These are phyloP conservation scores for Gymnothorax javanicus DNA, from an alignment of 2,797 vertebrate species.

Conservation along the genomic window DNA sequence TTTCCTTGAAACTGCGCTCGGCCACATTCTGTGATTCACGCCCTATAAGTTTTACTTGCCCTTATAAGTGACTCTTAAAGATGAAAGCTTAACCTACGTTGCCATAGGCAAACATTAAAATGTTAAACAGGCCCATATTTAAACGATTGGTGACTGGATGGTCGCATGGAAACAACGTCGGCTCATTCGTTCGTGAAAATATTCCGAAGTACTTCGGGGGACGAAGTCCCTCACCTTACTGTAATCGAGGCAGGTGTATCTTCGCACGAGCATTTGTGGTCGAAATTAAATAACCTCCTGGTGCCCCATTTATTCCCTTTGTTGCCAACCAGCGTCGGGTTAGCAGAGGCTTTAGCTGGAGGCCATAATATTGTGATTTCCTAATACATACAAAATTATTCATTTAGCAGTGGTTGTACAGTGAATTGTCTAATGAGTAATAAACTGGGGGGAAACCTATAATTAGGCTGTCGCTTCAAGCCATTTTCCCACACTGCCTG, in stretches of 20 bases:
- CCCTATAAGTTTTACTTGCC: constrained; percentile 69
- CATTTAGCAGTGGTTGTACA: constrained; percentile 82
- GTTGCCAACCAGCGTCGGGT: constrained; percentile 74
- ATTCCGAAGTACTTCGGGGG: constrained; percentile 39
- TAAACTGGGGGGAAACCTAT: constrained; percentile 77
- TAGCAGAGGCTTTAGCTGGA: constrained; percentile 71
- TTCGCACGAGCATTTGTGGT: constrained; percentile 67
- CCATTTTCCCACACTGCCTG: constrained; percentile 69
- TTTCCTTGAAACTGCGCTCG: constrained; percentile 57
- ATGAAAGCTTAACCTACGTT: constrained; percentile 34
- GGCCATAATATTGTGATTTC: constrained; percentile 78
- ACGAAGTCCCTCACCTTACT: constrained; percentile 33
- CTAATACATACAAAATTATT: constrained; percentile 86
- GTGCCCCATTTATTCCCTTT: constrained; percentile 79
- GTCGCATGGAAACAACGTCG: constrained; percentile 41
- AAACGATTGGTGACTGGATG: constrained; percentile 47
- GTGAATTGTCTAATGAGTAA: constrained; percentile 84
- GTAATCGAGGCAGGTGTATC: constrained; percentile 60
- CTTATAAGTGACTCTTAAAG: constrained; percentile 62
- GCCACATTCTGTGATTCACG: constrained; percentile 68
- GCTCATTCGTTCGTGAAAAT: constrained; percentile 50
- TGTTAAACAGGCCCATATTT: constrained; percentile 56
- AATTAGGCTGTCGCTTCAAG: constrained; percentile 84
- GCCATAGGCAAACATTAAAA: constrained; percentile 40
- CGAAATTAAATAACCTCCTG: constrained; percentile 80